phyloP scores from a whole-genome alignment of 1,140 invertebrate species.

The Apis cerana region DNA sequence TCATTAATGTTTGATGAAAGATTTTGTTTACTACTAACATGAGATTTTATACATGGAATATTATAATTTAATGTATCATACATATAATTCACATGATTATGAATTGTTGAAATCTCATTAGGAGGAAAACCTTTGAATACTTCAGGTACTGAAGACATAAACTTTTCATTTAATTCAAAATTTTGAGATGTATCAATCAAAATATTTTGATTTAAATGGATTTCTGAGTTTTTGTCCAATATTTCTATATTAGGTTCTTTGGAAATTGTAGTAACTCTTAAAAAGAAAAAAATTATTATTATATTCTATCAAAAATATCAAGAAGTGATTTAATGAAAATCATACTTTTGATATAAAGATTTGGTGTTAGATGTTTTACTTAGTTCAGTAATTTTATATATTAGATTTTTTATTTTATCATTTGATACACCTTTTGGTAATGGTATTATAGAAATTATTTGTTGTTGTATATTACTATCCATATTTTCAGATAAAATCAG shows the following conservation, averaged over 20 bases:
- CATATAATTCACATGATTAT: conserved; percentile 58
- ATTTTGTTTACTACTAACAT: conserved; percentile 29
- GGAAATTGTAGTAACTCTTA: background rate
- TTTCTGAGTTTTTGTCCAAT: background rate
- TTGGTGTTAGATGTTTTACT: conserved; percentile 34
- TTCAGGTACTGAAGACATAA: conserved; percentile 26
- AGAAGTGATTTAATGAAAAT: background rate
- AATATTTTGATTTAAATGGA: conserved; percentile 12
- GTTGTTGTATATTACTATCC: conserved; percentile 62
- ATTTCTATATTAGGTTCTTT: background rate
- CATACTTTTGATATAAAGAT: conserved; percentile 14
- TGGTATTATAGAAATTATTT: conserved; percentile 72
- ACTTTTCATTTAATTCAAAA: conserved; percentile 15
- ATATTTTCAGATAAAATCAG: conserved; percentile 67
- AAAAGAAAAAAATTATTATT: background rate
- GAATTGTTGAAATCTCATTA: conserved; percentile 61
- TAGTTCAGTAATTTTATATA: conserved; percentile 66
- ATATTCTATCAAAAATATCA: background rate
- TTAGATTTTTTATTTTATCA: conserved; percentile 65
- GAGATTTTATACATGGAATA: conserved; percentile 24
- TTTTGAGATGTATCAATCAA: background rate
- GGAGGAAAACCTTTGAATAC: conserved; percentile 64
- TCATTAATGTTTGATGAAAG: conserved; percentile 21
- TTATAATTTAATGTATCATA: conserved; percentile 32
- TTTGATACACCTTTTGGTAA: conserved; percentile 67